Base-by-base conservation (phyloP, 2,797 vertebrate genomes). In the Momotus momota region DNA sequence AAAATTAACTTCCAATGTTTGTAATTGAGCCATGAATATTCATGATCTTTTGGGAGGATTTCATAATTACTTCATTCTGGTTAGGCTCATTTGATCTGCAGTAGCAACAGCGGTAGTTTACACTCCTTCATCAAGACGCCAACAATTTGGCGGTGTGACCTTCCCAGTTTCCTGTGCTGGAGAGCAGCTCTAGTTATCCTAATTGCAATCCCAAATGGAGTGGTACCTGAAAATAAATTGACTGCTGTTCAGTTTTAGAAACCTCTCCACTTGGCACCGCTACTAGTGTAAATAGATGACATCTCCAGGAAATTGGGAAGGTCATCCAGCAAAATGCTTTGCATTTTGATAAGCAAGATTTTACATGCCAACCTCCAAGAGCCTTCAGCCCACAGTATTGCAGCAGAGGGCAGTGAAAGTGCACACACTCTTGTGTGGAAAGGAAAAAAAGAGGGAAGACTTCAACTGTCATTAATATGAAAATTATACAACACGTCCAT, bases 151-250 rank as follows among this genome's bases (percentile, higher is more conserved):
- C 81, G 88, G 79, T 22, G 1, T 61, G 74, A 91, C 72, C 78
- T 86, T 96, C 80, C 88, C 71, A 51, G 86, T 86, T 95, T 97
- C 86, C 88, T 93, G 93, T 38, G 67, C 71, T 85, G 72, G 88
- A 96, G 69, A 97, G 73, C 60, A 67, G 64, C 61, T 81, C 85
- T 91, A 81, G 67, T 91, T 96, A 87, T 65, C 72, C 72, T 94
- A 91, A 94, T 60, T 95, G 91, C 91, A 93, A 91, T 95, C 93
- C 72, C 33, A 92, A 95, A 97, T 86, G 67, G 90, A 96, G 90
- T 87, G 72, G 88, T 93, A 93, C 73, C 69, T 94, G 91, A 95
- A 92, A 75, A 92, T n/a, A 91, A 87, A 96, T 77, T 35, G 38
- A 84, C 81, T 96, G 81, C 88, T 94, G 85, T 78, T 95, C 70